These are phyloP conservation scores for Bhutanitis thaidina DNA, from an alignment of 2,888 invertebrate species.

Conservation along the genomic window DNA sequence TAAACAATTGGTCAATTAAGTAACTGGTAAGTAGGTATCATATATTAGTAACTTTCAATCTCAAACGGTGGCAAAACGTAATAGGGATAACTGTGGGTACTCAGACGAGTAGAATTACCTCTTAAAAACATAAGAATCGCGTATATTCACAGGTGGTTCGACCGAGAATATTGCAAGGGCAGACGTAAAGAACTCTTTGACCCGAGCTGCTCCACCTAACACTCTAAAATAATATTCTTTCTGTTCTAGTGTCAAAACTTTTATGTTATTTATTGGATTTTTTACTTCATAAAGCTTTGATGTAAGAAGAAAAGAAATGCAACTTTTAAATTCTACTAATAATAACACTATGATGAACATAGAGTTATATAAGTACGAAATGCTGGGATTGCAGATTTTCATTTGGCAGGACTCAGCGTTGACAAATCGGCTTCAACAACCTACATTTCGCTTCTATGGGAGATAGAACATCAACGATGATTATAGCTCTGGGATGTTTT, in stretches of 20 bases:
- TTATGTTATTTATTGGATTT: slow-evolving; percentile 16
- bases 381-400: no score
- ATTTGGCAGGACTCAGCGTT: no score
- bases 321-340: no score
- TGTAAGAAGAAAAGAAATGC: slow-evolving; percentile 8
- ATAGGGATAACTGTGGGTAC: background rate
- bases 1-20: no score
- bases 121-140: slow-evolving; percentile 10
- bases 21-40: no score
- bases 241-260: slow-evolving; percentile 5
- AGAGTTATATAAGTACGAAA: no score
- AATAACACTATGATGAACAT: no score
- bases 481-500: no score
- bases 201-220: background rate
- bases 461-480: no score
- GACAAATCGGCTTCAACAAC: no score
- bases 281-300: slow-evolving; percentile 10
- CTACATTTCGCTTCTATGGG: no score
- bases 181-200: slow-evolving; percentile 16
- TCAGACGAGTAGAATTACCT: slow-evolving; percentile 12
- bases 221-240: slow-evolving; percentile 13
- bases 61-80: background rate
- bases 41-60: background rate
- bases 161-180: slow-evolving; percentile 2
- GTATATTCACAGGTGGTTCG: slow-evolving; percentile 13